Evolutionary conservation across 2,113 vertebrate genomes (phyloP).

Genomic region (Micronisus gabar): DNA sequence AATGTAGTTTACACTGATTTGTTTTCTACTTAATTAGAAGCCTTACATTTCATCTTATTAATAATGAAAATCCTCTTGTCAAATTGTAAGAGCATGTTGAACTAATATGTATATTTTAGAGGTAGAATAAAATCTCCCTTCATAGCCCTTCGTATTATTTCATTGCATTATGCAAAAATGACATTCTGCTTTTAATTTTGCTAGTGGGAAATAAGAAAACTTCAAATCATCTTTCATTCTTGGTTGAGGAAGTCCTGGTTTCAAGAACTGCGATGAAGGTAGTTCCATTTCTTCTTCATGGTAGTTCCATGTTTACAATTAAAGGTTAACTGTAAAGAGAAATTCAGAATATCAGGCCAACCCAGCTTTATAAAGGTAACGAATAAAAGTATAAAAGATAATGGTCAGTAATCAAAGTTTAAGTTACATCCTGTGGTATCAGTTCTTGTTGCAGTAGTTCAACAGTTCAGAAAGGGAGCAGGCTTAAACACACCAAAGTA

Average conservation of each 20-base stretch:
- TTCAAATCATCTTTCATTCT: background rate
- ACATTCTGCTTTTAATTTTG: background rate
- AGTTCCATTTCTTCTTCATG: background rate
- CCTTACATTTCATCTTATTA: slow-evolving; percentile 51
- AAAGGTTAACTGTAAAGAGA: background rate
- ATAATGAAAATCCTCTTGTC: slow-evolving; percentile 58
- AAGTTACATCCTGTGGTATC: background rate
- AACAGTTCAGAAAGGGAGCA: background rate
- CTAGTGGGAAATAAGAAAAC: background rate
- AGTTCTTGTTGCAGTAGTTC: background rate
- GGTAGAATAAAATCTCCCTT: background rate
- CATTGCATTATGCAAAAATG: background rate
- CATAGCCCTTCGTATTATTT: background rate
- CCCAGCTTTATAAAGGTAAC: background rate
- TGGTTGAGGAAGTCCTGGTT: background rate
- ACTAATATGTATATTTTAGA: slow-evolving; percentile 13
- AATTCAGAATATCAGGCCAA: background rate
- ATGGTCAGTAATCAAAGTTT: background rate
- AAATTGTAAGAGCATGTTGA: slow-evolving; percentile 28
- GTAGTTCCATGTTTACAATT: background rate
- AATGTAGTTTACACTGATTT: slow-evolving; percentile 44
- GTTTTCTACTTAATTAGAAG: slow-evolving; percentile 61
- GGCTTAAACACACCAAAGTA: background rate
- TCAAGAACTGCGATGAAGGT: background rate
- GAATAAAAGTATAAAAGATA: background rate